Base-by-base conservation (phyloP, 1,140 invertebrate species). In the Onthophagus taurus region DNA sequence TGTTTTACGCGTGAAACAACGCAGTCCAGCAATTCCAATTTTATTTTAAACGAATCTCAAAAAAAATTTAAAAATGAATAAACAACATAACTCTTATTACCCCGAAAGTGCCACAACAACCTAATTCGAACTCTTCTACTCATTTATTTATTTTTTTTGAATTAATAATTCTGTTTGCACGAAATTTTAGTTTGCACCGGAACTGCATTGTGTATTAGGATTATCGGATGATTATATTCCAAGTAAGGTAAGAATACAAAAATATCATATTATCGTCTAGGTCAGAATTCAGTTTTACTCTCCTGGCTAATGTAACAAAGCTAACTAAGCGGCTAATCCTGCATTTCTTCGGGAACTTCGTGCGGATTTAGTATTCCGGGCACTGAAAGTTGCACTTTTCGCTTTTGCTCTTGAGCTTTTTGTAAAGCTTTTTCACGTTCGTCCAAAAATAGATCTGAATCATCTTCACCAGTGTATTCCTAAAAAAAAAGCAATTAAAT, bases 381-480 rank as follows among this genome's bases (percentile, higher is more conserved):
- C 51, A 98, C 93, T 39, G 86, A 82, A 67, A 93, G 77, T 70
- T 97, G 92, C 44, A 89, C 76, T 63, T 83, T 80, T 58, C 89
- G 76, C 68, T 99, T 99, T 58, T 96, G 91, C 46, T 89, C 83
- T 65, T 97, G 90, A 12, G 93, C 93, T 55, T 79, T 68, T 49
- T 83, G 79, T 31, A 99, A 74, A 34, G 87, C 81, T 34, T 76
- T 77, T 66, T 97, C 89, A 55, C 94, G 78, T 63, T 99, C 96
- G 64, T 98, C 95, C 51, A 99, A 70, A 69, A 89, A 99, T 49
- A 99, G 71, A 70, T 99, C 96, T 48, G 85, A 87, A 67, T 97
- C 91, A 64, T 99, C 95, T 66, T 96, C 92, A 17, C 96, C 95
- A 19, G 92, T 93, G 64, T 91, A 95, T 72, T 98, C 94, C 93